These are phyloP conservation scores for Pemphigus obesinymphae DNA, from an alignment of 1,140 invertebrate species.

Conservation along the genomic window DNA sequence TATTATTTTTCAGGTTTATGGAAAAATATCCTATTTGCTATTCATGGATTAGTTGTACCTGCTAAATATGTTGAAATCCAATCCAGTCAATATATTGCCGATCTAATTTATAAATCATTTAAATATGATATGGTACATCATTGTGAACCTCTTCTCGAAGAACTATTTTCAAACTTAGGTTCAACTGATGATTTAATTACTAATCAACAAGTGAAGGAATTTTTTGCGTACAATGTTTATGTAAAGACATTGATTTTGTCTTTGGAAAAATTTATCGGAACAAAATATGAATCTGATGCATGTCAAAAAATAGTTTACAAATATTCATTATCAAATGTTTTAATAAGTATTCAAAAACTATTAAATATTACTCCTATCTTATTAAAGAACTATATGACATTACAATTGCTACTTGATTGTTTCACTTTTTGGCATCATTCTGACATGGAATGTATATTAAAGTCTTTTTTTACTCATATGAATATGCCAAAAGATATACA, in stretches of 20 bases:
- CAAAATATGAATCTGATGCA: background rate
- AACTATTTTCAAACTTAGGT: background rate
- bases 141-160: background rate
- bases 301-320: background rate
- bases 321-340: background rate
- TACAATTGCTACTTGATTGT: constrained; percentile 19
- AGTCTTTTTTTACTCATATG: background rate
- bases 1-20: constrained; percentile 8
- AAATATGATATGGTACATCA: background rate
- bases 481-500: background rate
- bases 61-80: constrained; percentile 28
- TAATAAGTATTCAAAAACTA: background rate
- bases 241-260: constrained; percentile 17
- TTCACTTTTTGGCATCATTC: constrained; percentile 12
- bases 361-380: background rate
- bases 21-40: background rate
- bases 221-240: background rate
- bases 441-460: background rate
- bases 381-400: background rate
- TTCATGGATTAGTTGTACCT: background rate
- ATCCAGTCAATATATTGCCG: constrained; percentile 8
- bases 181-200: background rate
- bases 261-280: constrained; percentile 18
- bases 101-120: constrained; percentile 25
- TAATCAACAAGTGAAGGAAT: background rate